Evolutionary conservation across 2,888 invertebrate genomes (phyloP).

Genomic region (Camponotus fellah): DNA sequence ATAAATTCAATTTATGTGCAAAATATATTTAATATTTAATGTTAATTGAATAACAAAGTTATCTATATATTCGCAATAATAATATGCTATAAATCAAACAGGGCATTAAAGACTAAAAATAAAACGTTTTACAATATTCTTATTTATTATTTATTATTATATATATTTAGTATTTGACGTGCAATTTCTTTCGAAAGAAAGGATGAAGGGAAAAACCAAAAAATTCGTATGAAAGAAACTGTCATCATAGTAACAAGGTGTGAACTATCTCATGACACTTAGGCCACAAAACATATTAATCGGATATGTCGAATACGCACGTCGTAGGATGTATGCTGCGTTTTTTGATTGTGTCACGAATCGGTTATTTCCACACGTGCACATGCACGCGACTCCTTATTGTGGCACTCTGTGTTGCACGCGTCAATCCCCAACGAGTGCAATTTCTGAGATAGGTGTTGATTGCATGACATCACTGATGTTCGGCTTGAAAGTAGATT

Average conservation of each 20-base stretch:
- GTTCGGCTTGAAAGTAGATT: slow-evolving; percentile 40
- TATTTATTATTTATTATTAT: too few relatives aligned
- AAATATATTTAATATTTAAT: slow-evolving; percentile 7
- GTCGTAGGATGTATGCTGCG: slow-evolving; percentile 37
- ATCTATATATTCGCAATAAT: neutral
- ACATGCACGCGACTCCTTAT: neutral
- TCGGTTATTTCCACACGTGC: neutral
- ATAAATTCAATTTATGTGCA: neutral
- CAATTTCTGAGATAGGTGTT: slow-evolving; percentile 40
- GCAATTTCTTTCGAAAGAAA: neutral
- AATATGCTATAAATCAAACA: neutral
- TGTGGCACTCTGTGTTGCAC: slow-evolving; percentile 9
- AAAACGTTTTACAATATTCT: neutral
- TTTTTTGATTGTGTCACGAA: slow-evolving; percentile 19
- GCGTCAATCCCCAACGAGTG: slow-evolving; percentile 20
- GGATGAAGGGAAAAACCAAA: neutral
- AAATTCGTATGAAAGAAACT: neutral
- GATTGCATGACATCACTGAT: neutral
- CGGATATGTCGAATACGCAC: slow-evolving; percentile 44
- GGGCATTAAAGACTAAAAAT: neutral
- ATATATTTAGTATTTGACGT: too few relatives aligned
- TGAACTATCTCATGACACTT: slow-evolving; percentile 78
- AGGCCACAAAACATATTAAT: slow-evolving; percentile 63
- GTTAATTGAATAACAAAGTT: slow-evolving; percentile 7
- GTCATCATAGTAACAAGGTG: slow-evolving; percentile 68